Evolutionary conservation across 2,888 invertebrate genomes (phyloP), one percentile per base, ranked within the genome.

Genomic region (Chirona hameri): DNA sequence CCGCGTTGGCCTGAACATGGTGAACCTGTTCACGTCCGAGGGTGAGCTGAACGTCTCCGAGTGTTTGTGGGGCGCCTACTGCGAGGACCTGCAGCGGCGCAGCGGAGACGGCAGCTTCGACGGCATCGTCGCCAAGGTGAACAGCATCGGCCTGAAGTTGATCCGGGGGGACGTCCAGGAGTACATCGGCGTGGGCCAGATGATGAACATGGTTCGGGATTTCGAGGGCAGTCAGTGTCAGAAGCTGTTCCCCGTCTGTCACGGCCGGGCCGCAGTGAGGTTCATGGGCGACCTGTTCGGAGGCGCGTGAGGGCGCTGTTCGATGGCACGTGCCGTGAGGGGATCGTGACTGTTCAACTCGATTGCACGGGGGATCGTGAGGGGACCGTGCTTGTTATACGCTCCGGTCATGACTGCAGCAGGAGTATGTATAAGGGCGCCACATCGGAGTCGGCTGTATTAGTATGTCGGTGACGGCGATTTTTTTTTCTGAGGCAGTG

Each of bases 31-130:
- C 39, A 76, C 76, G 24, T 3, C 39, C 12, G 39, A 76, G 76
- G 21, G 39, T 21, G 76, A 39, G 7, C 76, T 76, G 39, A 39
- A 39, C 39, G 7, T 76, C 1, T 29, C 76, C 39, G 76, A 76
- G 39, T 76, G 76, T 18, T 39, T 76, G 18, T 76, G 76, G 76
- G 76, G 76, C 39, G 76, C 76, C 76, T 76, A 76, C 76, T 76
- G 76, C 39, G 76, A 76, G 76, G 76, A 76, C 21, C 76, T 76
- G 76, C 76, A 76, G 76, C 39, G 39, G 3, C 76, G 76, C 21
- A 39, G 39, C 76, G 7, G 21, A 7, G 21, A 29, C 76, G 76
- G 27, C 76, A 24, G 21, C 76, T 7, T 39, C 24, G 76, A 76
- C 76, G 39, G 39, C 76, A 39, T 76, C 76, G 76, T 76, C 31